Evolutionary conservation across 1,140 invertebrate species (phyloP), one percentile per base, ranked within the genome.

Genomic region (Drosophila virilis): DNA sequence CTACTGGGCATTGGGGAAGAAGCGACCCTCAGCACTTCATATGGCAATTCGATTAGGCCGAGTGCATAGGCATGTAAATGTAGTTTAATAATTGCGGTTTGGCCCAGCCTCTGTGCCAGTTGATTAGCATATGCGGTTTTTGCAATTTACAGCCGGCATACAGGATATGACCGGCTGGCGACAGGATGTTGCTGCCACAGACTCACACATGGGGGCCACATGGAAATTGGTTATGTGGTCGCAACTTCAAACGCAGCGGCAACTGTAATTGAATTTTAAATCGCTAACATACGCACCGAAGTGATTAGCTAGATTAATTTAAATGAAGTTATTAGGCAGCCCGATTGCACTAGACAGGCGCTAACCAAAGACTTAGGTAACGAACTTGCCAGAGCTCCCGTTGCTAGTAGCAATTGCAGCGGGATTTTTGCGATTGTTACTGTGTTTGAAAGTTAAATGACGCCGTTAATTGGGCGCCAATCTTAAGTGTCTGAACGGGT

Each of bases 21-120:
- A 38, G 22, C 50, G 42, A 52, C 57, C 55, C 32, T 64, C 32
- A 45, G 28, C n/a, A 15, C 46, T 62, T 50, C 55, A 60, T 67
- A 55, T 52, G 82, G 45, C 68, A 78, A 54, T 88, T 83, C 73
- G 77, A 88, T 86, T 86, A 88, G 79, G 52, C 68, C 40, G 59
- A 65, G 48, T 45, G 52, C 13, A 55, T 57, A 38, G 51, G 40
- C 55, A 37, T 32, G 79, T 58, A 72, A 88, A 80, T 89, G 84
- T 89, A 89, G 90, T 89, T 90, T 89, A 89, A 89, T 89, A 89
- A 89, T 78, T 89, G 85, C 68, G 80, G 80, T 89, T 89, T 66
- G 55, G 70, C 68, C 45, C 55, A 17, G 33, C 43, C 55, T 60
- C 48, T 68, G 61, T 70, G 62, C 45, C 62, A 17, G 77, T 88